phyloP scores from a whole-genome alignment of 2,888 invertebrate genomes.

The Phlogophora meticulosa region DNA sequence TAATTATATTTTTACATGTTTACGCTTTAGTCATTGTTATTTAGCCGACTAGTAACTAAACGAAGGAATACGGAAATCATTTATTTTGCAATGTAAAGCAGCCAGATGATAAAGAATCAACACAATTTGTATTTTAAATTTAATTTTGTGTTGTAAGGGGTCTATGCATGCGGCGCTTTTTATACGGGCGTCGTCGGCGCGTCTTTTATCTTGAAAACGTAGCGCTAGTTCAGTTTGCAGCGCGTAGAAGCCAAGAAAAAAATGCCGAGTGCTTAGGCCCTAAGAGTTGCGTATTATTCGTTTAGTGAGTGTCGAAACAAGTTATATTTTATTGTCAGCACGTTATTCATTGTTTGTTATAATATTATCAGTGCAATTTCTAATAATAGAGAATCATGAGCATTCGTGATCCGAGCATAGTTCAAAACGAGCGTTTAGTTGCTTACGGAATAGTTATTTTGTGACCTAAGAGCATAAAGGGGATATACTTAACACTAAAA shows the following conservation, averaged over 20 bases:
- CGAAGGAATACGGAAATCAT: constrained; percentile 4
- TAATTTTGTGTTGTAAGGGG: no score
- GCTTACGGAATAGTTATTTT: constrained; percentile 4
- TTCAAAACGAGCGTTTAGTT: constrained; percentile 49
- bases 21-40: constrained; percentile 48
- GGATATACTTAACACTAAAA: background rate
- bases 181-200: no score
- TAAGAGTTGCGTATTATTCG: constrained; percentile 35
- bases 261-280: no score
- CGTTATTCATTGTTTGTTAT: constrained; percentile 47
- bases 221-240: no score
- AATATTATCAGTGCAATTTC: constrained; percentile 44
- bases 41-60: constrained; percentile 24
- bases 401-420: constrained; percentile 22
- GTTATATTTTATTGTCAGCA: constrained; percentile 51
- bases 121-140: no score
- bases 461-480: background rate
- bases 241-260: no score
- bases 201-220: no score
- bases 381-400: constrained; percentile 13
- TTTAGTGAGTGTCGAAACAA: constrained; percentile 33
- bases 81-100: background rate
- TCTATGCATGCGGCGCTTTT: no score
- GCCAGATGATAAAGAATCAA: no score
- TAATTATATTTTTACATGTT: constrained; percentile 63